Evolutionary conservation across 2,888 invertebrate genomes (phyloP).

Genomic region (Rotaria magnacalcarata): DNA sequence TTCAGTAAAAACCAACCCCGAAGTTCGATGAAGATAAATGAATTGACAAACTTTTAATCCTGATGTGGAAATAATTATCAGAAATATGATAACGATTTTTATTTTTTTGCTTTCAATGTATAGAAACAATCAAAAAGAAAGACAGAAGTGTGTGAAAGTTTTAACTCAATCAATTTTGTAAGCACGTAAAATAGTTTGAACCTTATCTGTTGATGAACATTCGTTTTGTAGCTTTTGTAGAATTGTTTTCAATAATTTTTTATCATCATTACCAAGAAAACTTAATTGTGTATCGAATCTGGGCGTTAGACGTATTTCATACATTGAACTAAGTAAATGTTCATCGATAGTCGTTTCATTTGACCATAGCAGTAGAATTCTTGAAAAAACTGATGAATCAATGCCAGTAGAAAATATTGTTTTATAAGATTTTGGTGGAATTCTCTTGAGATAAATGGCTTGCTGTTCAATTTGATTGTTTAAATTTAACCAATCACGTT

Average conservation of each 20-base stretch:
- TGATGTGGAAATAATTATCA: too few relatives aligned
- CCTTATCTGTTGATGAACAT: not conserved
- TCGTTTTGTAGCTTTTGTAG: not conserved
- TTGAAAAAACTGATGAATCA: constrained; percentile 38
- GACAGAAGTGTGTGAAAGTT: too few relatives aligned
- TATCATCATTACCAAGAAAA: constrained; percentile 38
- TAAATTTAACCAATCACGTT: constrained; percentile 42
- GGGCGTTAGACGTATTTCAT: constrained; percentile 13
- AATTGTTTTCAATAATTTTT: constrained; percentile 25
- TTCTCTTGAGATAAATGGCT: constrained; percentile 42
- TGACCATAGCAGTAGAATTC: constrained; percentile 39
- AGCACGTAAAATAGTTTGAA: not conserved
- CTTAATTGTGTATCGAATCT: constrained; percentile 44
- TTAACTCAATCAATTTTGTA: not conserved
- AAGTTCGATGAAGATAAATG: too few relatives aligned
- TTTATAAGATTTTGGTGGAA: constrained; percentile 38
- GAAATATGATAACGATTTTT: too few relatives aligned
- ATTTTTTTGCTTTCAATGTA: not conserved
- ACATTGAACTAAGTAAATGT: constrained; percentile 38
- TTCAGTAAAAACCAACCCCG: too few relatives aligned
- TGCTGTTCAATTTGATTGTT: not conserved
- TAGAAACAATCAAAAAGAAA: not conserved
- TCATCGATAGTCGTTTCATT: constrained; percentile 3
- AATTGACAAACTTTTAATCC: too few relatives aligned
- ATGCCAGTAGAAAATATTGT: constrained; percentile 43